These are phyloP conservation scores for Sericinus montela DNA, from an alignment of 2,888 invertebrate species.

Conservation along the genomic window DNA sequence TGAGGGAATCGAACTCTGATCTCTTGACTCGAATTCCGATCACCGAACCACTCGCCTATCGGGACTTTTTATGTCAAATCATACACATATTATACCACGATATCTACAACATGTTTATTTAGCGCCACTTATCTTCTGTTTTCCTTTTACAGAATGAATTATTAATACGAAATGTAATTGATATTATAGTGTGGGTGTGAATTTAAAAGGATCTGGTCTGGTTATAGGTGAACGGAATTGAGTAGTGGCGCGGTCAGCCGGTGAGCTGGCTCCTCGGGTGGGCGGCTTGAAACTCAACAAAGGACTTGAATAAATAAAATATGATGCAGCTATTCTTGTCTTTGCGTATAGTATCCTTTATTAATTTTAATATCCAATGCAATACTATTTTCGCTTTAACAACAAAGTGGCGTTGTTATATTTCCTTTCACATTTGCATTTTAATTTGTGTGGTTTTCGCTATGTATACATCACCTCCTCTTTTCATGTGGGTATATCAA, in stretches of 20 bases:
- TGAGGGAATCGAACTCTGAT: no score
- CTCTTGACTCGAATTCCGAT: no score
- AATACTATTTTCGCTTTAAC: no score
- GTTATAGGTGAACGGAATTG: background rate
- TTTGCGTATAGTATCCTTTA: no score
- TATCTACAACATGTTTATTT: conserved; percentile 6
- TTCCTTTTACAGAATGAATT: conserved; percentile 6
- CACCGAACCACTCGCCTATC: no score
- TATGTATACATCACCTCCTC: no score
- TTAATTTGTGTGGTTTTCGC: no score
- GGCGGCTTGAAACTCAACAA: background rate
- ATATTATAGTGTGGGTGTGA: conserved; percentile 10
- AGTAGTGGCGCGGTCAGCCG: background rate
- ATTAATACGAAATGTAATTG: conserved; percentile 15
- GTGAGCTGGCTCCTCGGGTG: background rate
- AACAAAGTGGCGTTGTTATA: no score
- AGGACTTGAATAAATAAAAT: conserved; percentile 1
- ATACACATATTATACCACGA: conserved; percentile 9
- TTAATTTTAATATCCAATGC: no score
- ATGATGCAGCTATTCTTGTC: background rate
- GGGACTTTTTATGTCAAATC: conserved; percentile 1
- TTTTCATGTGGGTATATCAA: no score
- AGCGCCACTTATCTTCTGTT: conserved; percentile 2
- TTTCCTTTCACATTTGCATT: no score
- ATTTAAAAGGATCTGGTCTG: conserved; percentile 1